Percentiles rank a stretch among this genome's conserved stretches.
Evolutionary conservation across 2,113 vertebrate genomes (phyloP).

Genomic region (Bubalus kerabau): DNA sequence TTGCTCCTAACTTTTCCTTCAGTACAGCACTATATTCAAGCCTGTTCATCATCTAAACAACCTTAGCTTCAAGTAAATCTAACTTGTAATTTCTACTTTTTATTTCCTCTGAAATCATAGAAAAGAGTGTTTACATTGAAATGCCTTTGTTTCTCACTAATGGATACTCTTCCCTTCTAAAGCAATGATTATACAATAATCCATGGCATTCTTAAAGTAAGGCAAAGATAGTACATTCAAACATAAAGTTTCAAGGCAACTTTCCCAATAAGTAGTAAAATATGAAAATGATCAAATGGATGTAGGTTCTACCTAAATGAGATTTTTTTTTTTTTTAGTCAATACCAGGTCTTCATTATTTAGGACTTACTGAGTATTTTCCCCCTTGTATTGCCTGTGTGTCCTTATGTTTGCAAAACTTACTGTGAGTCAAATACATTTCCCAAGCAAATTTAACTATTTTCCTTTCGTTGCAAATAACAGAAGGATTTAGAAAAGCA

Average conservation of each 20-base stretch:
- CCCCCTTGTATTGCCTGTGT: slow-evolving; percentile 2
- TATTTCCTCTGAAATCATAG: background rate
- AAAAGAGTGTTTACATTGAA: slow-evolving; percentile 39
- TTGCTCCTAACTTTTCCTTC: background rate
- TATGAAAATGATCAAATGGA: background rate
- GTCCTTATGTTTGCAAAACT: slow-evolving; percentile 52
- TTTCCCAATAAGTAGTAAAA: background rate
- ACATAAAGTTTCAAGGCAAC: background rate
- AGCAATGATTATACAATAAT: background rate
- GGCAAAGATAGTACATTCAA: slow-evolving; percentile 1
- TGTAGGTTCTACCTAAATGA: background rate
- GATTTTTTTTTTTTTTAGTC: background rate
- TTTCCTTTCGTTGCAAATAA: background rate
- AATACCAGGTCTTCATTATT: slow-evolving; percentile 14
- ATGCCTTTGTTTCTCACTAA: background rate
- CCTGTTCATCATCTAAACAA: background rate
- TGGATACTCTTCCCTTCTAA: background rate
- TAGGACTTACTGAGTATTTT: background rate
- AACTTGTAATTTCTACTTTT: background rate
- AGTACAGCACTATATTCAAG: background rate
- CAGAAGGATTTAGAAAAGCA: background rate
- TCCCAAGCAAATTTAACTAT: background rate
- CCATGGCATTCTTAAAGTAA: background rate
- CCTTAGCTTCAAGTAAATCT: background rate
- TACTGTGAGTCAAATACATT: slow-evolving; percentile 1